Conservation (phyloP, 2,888 invertebrate genomes). For the Folsomia candida region DNA sequence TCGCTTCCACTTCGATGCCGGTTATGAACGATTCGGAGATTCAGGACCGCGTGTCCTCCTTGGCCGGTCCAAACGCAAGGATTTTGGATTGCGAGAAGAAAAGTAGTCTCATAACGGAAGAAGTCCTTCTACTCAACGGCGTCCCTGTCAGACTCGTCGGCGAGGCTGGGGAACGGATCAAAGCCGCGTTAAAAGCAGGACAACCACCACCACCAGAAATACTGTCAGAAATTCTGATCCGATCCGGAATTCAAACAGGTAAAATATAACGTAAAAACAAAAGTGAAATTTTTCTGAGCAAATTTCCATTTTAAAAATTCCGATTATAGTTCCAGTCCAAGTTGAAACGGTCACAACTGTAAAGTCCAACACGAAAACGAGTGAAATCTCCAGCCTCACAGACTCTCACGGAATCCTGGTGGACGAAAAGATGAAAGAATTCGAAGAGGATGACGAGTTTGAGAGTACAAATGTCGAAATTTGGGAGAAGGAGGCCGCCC, state of each 20-base stretch:
- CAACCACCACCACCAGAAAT: conserved; percentile 65
- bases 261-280: not conserved
- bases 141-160: conserved; percentile 67
- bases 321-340: conserved; percentile 67
- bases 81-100: conserved; percentile 71
- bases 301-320: too few species aligned
- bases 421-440: conserved; percentile 67
- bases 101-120: conserved; percentile 67
- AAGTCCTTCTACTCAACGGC: conserved; percentile 68
- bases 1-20: too few species aligned
- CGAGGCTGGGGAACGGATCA: conserved; percentile 67
- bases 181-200: conserved; percentile 63
- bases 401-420: conserved; percentile 65
- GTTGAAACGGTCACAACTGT: conserved; percentile 69
- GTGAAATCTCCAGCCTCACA: conserved; percentile 68
- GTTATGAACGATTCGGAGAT: conserved; percentile 67
- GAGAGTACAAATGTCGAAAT: conserved; percentile 56
- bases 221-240: conserved; percentile 65
- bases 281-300: too few species aligned
- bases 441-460: conserved; percentile 69
- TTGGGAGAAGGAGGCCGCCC: conserved; percentile 45
- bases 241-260: conserved; percentile 60
- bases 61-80: conserved; percentile 68
- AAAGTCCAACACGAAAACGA: conserved; percentile 67
- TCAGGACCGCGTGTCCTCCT: conserved; percentile 69